Evolutionary conservation across 2,113 vertebrate species (phyloP), one percentile per base, ranked within the genome.

Genomic region (Guaruba guarouba): DNA sequence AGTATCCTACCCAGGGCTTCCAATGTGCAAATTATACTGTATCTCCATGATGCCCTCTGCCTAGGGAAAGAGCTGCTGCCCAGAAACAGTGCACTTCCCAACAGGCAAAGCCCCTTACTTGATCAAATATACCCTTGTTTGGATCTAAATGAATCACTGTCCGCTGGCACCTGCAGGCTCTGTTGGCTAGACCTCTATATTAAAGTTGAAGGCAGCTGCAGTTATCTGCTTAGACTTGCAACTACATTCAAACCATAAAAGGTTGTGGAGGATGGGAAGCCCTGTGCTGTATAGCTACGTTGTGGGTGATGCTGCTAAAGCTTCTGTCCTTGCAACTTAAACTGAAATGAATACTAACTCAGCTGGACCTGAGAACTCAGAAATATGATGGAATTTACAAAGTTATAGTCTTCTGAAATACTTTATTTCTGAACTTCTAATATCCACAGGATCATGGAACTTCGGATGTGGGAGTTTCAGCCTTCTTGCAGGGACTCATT

Each of bases 81-180:
- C 73, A 61, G 55, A 86, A 37, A 7, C 43, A 51, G 69, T 61
- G 19, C 35, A 9, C 69, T 93, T 86, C 86, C 71, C 86, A 95
- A 37, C 48, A 86, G 55, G 71, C 77, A 81, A 48, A 93, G 82
- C 52, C 61, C 79, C 49, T 76, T 44, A 17, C 35, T 90, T 66
- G 43, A 92, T 96, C 92, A 97, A 94, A 91, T 63, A 51, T 46
- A 62, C 74, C 86, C 91, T 96, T 96, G 91, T 94, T 89, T 87
- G 75, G 81, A 49, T 76, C 91, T 96, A 94, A 97, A 97, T 91
- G 92, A 92, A 80, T 93, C 94, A 49, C 91, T 96, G 93, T 96
- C 70, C 67, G 74, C 77, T 92, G 83, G 95, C 95, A 96, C 93
- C 96, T 97, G 95, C 92, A 31, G 90, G 48, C 88, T 94, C 74